These are phyloP conservation scores for Phainopepla nitens DNA, from an alignment of 2,113 vertebrate genomes.

Conservation along the genomic window DNA sequence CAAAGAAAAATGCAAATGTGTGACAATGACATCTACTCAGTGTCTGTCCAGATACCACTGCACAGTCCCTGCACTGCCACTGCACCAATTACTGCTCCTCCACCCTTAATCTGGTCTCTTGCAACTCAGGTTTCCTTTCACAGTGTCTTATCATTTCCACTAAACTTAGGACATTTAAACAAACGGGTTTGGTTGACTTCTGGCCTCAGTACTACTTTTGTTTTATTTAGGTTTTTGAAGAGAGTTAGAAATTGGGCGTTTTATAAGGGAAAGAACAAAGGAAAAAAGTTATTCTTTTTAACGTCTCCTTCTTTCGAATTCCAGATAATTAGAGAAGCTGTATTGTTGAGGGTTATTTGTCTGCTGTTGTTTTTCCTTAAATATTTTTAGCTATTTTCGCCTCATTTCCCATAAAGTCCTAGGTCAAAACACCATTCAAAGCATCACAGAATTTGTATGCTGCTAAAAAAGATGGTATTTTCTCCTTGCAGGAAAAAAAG, in stretches of 20 bases:
- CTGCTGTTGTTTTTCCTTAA: neutral
- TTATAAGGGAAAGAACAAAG: neutral
- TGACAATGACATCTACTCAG: neutral
- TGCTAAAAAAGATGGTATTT: neutral
- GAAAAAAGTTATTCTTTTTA: neutral
- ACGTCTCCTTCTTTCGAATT: constrained; percentile 42
- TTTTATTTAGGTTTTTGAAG: constrained; percentile 33
- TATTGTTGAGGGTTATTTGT: constrained; percentile 35
- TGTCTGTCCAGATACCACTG: neutral
- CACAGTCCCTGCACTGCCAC: neutral
- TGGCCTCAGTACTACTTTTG: neutral
- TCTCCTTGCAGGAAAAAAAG: neutral
- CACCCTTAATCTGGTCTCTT: neutral
- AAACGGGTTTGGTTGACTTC: neutral
- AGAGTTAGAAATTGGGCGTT: neutral
- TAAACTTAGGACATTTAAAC: constrained; percentile 2
- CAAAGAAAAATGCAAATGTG: neutral
- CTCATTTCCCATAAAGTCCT: neutral
- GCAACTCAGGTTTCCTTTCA: neutral
- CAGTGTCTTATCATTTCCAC: neutral
- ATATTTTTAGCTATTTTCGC: constrained; percentile 21
- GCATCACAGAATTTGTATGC: neutral
- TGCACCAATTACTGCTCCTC: neutral
- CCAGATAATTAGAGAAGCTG: constrained; percentile 32
- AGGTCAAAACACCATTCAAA: neutral